Evolutionary conservation across 2,113 vertebrate genomes (phyloP).

Genomic region (Echinops telfairi): DNA sequence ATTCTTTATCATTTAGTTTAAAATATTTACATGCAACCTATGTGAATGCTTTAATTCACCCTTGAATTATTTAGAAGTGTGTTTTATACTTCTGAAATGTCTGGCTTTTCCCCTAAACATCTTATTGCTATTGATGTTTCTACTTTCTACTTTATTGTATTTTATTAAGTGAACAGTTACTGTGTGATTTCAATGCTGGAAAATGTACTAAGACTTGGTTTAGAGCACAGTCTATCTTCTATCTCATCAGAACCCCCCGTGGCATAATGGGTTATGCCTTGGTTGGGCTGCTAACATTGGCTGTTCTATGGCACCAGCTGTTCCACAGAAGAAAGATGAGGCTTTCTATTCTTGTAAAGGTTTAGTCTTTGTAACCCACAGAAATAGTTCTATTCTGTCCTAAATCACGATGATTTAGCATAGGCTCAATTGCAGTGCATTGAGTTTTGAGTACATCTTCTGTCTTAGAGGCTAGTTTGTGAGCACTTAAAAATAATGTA

Average conservation of each 20-base stretch:
- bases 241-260: too few relatives aligned
- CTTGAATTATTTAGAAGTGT: neutral
- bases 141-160: slow-evolving; percentile 5
- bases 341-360: too few relatives aligned
- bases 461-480: neutral
- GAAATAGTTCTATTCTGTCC: too few relatives aligned
- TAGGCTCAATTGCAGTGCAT: too few relatives aligned
- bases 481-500: neutral
- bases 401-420: too few relatives aligned
- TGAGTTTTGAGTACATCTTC: too few relatives aligned
- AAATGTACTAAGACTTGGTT: neutral
- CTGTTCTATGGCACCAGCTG: too few relatives aligned
- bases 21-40: neutral
- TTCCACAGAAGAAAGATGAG: too few relatives aligned
- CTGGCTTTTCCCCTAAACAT: neutral
- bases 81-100: neutral
- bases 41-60: neutral
- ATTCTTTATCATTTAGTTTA: neutral
- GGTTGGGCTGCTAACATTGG: too few relatives aligned
- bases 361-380: too few relatives aligned
- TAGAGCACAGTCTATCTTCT: neutral
- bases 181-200: neutral
- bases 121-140: neutral
- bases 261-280: too few relatives aligned
- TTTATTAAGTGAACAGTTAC: neutral